These are phyloP conservation scores for Mercenaria mercenaria DNA, from an alignment of 1,140 invertebrate species.

Conservation along the genomic window DNA sequence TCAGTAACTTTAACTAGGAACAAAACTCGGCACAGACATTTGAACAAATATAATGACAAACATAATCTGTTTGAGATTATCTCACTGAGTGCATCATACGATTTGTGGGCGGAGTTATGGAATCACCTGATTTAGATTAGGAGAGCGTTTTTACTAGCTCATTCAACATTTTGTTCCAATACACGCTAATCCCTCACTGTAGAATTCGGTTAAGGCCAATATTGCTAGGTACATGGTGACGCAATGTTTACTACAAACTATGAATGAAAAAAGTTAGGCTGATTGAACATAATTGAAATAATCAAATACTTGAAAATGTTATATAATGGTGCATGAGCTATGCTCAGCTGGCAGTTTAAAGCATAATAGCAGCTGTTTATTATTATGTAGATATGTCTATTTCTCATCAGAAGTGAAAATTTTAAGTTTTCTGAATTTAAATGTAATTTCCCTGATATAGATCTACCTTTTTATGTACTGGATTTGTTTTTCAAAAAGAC, in stretches of 20 bases:
- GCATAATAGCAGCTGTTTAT: too few species aligned
- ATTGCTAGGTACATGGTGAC: neutral
- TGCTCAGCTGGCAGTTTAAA: neutral
- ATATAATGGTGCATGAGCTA: neutral
- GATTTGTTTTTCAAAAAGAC: too few species aligned
- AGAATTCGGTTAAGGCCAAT: slow-evolving; percentile 12
- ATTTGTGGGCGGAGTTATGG: neutral
- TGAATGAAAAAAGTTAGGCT: neutral
- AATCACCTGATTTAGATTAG: neutral
- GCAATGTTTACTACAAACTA: slow-evolving; percentile 38
- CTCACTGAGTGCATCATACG: neutral
- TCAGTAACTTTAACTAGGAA: too few species aligned
- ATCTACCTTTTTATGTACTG: too few species aligned
- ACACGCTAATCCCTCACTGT: neutral
- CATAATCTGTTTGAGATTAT: too few species aligned
- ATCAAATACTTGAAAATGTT: too few species aligned
- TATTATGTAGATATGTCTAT: too few species aligned
- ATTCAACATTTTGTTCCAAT: neutral
- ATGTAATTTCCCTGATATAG: too few species aligned
- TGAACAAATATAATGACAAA: neutral
- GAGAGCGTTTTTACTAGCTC: neutral
- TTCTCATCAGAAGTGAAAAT: too few species aligned
- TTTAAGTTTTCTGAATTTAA: too few species aligned
- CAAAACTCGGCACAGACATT: too few species aligned
- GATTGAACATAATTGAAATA: too few species aligned